Base-by-base conservation (phyloP, 2,113 vertebrate species). In the Erpornis zantholeuca region DNA sequence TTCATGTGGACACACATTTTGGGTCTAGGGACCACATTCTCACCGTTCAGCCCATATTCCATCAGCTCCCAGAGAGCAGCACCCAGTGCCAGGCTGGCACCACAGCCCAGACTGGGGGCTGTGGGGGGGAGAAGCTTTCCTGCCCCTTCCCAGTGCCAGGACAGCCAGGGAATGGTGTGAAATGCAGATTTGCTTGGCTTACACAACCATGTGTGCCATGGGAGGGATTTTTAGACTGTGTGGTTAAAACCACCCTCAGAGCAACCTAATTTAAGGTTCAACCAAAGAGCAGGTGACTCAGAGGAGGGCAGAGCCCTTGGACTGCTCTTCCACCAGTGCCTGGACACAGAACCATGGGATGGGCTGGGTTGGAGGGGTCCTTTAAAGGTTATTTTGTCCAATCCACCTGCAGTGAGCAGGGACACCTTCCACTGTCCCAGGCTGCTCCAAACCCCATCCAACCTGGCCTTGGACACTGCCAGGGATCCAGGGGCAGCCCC, bases 361-460 rank as follows among this genome's bases (percentile, higher is more conserved):
- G 4, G 42, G 2, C 49, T 70, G 73, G n/a, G 47, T 17, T 54
- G 65, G 36, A 23, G 19, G 44, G 68, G 15, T 20, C 12, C 8
- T 20, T 16, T 12, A 31, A 18, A 11, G 23, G 23, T 33, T 52
- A 15, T 28, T 57, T 7, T 36, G 4, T 31, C 25, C 76, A 49
- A 49, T 10, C 27, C 42, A 15, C 27, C 54, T 31, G n/a, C 54
- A 2, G 5, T 4, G 21, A 2, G 15, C 35, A 42, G 21, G 42
- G 42, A 57, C 49, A 17, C 10, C 12, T 81, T 0, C 44, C 44
- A 33, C 22, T 20, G 3, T 5, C 44, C 59, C 59, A 73, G 66
- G 27, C 0, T 19, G 42, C 18, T 57, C 59, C 66, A 1, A 54
- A 6, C 27, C 12, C 63, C 0, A 0, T 52, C 63, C 84, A 86